Conservation (phyloP, 2,888 invertebrate genomes). For the Trilocha varians region DNA sequence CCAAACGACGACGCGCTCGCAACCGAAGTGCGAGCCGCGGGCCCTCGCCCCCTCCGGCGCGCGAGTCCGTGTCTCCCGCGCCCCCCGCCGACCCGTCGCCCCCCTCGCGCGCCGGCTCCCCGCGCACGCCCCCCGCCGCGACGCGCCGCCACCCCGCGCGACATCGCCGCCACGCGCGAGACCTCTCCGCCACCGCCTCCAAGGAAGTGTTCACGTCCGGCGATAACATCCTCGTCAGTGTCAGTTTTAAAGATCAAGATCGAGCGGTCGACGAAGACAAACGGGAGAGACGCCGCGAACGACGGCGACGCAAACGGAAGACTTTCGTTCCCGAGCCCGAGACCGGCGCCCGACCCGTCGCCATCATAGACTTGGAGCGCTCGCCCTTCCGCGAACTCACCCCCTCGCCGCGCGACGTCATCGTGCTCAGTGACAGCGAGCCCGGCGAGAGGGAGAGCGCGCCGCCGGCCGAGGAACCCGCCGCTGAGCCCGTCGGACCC, state of each 20-base stretch:
- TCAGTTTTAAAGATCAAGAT: slow-evolving; percentile 86
- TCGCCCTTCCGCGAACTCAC: slow-evolving; percentile 89
- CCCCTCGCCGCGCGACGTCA: slow-evolving; percentile 85
- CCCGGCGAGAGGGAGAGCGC: slow-evolving; percentile 61
- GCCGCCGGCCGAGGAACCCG: slow-evolving; percentile 17
- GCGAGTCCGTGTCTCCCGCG: slow-evolving; percentile 31
- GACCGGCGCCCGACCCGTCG: slow-evolving; percentile 78
- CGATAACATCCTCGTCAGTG: slow-evolving; percentile 93
- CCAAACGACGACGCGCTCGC: slow-evolving; percentile 19
- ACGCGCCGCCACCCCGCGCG: slow-evolving; percentile 24
- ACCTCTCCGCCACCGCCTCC: slow-evolving; percentile 70
- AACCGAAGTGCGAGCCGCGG: slow-evolving; percentile 18
- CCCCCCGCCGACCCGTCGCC: slow-evolving; percentile 37
- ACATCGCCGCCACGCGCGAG: slow-evolving; percentile 43
- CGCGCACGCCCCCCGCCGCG: slow-evolving; percentile 74
- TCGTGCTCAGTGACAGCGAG: slow-evolving; percentile 88
- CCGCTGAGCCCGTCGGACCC: slow-evolving; percentile 21
- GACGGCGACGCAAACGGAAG: slow-evolving; percentile 22
- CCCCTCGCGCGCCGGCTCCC: slow-evolving; percentile 75
- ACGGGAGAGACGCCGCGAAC: slow-evolving; percentile 18
- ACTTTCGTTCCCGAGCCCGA: slow-evolving; percentile 65
- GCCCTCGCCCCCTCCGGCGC: slow-evolving; percentile 28
- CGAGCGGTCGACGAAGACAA: slow-evolving; percentile 21
- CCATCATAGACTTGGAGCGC: slow-evolving; percentile 88
- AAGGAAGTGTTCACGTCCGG: slow-evolving; percentile 95